These are phyloP conservation scores for Drosophila ficusphila DNA, from an alignment of 1,140 invertebrate genomes.

Conservation along the genomic window DNA sequence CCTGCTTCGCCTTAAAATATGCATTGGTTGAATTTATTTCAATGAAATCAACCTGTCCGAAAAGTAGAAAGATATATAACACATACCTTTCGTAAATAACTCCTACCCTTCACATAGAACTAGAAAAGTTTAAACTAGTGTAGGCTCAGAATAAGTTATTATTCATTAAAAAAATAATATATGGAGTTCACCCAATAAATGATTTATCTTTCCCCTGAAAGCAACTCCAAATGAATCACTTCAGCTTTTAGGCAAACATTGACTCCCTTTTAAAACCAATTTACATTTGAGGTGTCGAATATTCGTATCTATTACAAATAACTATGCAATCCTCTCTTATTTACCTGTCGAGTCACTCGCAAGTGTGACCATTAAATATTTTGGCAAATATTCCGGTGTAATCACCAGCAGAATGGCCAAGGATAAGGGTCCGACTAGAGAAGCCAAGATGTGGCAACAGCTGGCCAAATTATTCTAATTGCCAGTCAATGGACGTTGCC, in stretches of 20 bases:
- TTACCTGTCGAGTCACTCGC: background rate
- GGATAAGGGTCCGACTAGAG: background rate
- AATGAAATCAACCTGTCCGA: background rate
- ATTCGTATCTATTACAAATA: background rate
- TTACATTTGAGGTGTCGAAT: background rate
- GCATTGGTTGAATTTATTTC: background rate
- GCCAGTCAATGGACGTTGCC: constrained; percentile 39
- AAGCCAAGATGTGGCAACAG: constrained; percentile 10
- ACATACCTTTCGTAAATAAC: too few relatives aligned
- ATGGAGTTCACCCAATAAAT: too few relatives aligned
- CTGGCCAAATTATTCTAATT: constrained; percentile 70
- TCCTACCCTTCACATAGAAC: too few relatives aligned
- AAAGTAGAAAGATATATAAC: background rate
- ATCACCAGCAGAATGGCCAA: constrained; percentile 31
- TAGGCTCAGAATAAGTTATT: too few relatives aligned
- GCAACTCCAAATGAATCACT: too few relatives aligned
- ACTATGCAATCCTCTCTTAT: background rate
- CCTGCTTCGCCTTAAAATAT: background rate
- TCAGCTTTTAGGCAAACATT: too few relatives aligned
- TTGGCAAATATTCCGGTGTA: constrained; percentile 62
- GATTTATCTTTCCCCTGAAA: too few relatives aligned
- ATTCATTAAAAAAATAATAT: too few relatives aligned
- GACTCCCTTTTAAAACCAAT: background rate
- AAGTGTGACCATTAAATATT: constrained; percentile 52
- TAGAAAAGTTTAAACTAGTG: too few relatives aligned